Conservation (phyloP, 2,797 vertebrate species). For the Esox lucius region DNA sequence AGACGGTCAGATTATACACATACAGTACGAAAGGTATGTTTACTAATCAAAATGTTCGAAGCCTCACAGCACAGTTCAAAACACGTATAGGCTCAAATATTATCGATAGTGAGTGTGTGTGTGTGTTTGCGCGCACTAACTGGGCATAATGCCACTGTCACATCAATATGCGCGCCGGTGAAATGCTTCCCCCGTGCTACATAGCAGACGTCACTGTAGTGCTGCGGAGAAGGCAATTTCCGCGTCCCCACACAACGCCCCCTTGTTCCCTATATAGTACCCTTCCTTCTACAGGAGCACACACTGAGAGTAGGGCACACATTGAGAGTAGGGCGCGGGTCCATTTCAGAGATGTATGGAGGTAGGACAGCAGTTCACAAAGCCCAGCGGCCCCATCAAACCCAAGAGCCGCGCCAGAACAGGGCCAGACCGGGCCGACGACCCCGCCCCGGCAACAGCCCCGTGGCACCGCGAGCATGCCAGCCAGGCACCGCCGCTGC, state of each 20-base stretch:
- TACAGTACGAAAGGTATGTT: conserved; percentile 9
- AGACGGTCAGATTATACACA: no score
- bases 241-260: neutral
- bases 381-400: conserved; percentile 7
- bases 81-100: conserved; percentile 62
- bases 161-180: conserved; percentile 73
- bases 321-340: neutral
- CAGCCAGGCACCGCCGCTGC: conserved; percentile 60
- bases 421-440: conserved; percentile 30
- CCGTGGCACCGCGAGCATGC: conserved; percentile 51
- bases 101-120: conserved; percentile 49
- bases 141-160: conserved; percentile 74
- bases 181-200: conserved; percentile 60
- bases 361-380: conserved; percentile 38
- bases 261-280: neutral
- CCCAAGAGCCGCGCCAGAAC: conserved; percentile 20
- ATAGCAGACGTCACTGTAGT: conserved; percentile 30
- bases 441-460: conserved; percentile 59
- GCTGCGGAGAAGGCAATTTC: conserved; percentile 27
- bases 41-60: conserved; percentile 37
- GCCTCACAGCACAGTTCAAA: conserved; percentile 43
- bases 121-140: conserved; percentile 63
- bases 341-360: conserved; percentile 47
- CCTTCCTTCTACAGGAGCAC: neutral
- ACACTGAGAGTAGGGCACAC: neutral